Base-by-base conservation (phyloP, 1,140 invertebrate species). In the Micrasema longulum region DNA sequence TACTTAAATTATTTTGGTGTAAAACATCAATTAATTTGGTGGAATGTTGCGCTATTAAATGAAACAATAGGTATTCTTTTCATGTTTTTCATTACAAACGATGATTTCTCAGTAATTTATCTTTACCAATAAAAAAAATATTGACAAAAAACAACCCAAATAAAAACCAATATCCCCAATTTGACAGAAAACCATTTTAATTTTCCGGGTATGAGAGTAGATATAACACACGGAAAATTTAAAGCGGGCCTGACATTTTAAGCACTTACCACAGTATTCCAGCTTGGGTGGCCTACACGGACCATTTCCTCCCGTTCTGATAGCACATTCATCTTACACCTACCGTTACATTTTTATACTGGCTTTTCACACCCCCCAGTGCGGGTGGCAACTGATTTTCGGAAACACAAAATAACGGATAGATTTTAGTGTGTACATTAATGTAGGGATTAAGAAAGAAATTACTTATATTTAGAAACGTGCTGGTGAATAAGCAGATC, bases 231-330 rank as follows among this genome's bases (percentile, higher is more conserved):
- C 26, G 26, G 43, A 62, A 71, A 22, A 60, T 60, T 38, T 12
- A 22, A 64, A 68, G 38, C 36, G 69, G 65, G 47, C 35, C 60
- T 55, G 69, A 64, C 69, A 53, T 71, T 71, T 71, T 71, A 65
- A 71, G 10, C 64, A 65, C 16, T 5, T 71, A 65, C 16, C 5
- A 14, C 50, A 11, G 50, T 23, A 11, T 26, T 64, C 47, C 60
- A 52, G 57, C 14, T 50, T 18, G 22, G 35, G 20, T 71, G 14
- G 31, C 36, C 47, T 43, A 20, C 11, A 64, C 47, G 69, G 62
- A 38, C 60, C 60, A 65, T 71, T 71, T 71, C 69, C 69, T 53
- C 47, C 16, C 60, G 18, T 22, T 6, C 57, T 16, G 35, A 65
- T 22, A 23, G 69, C 31, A 71, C 69, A 71, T 71, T 65, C 69